These are phyloP conservation scores for Lypha dubia DNA, from an alignment of 2,888 invertebrate species.

Conservation along the genomic window DNA sequence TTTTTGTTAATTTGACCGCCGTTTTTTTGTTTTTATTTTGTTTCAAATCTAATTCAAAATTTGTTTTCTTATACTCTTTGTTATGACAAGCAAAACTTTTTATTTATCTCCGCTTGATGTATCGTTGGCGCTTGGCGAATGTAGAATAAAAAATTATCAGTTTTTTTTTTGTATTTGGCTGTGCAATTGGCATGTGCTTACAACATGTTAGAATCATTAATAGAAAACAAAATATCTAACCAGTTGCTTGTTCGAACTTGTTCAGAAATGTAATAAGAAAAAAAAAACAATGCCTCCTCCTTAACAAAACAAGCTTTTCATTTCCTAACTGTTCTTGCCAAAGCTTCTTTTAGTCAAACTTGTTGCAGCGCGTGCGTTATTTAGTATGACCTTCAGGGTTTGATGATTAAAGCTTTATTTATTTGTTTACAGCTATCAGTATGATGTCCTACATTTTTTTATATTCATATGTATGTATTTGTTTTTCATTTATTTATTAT, in stretches of 20 bases:
- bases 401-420: constrained; percentile 59
- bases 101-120: constrained; percentile 58
- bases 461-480: not conserved
- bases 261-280: not conserved
- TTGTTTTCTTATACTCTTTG: constrained; percentile 13
- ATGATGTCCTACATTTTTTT: constrained; percentile 44
- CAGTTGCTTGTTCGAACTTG: constrained; percentile 63
- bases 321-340: not conserved
- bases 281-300: not conserved
- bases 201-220: constrained; percentile 71
- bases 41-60: not conserved
- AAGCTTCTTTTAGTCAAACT: constrained; percentile 20
- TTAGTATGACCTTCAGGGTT: constrained; percentile 63
- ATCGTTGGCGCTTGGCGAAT: constrained; percentile 72
- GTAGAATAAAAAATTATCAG: constrained; percentile 73
- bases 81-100: constrained; percentile 14
- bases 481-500: not conserved
- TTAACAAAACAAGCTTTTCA: constrained; percentile 38
- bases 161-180: constrained; percentile 18
- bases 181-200: constrained; percentile 63
- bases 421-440: constrained; percentile 28
- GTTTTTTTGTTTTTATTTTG: not conserved
- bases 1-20: constrained; percentile 18
- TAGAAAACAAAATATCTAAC: constrained; percentile 54
- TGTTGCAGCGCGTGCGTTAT: constrained; percentile 68